A percentile compares a stretch with the other conserved stretches of the same genome.
These are phyloP conservation scores for Epinephelus malabaricus DNA, from an alignment of 2,797 vertebrate genomes.

Conservation along the genomic window DNA sequence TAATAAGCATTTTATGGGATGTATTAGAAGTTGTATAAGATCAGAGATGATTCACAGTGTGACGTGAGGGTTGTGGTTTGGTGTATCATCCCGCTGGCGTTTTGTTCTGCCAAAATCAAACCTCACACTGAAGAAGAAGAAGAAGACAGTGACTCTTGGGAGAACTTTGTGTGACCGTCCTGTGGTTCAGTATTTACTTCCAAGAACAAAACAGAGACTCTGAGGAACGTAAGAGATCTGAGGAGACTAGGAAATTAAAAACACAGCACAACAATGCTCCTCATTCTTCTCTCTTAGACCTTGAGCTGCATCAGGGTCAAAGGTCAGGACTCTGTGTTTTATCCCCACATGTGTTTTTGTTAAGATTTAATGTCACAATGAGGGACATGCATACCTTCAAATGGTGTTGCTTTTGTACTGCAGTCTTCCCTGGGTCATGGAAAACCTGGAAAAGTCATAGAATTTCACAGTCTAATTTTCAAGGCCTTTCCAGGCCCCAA, in stretches of 20 bases:
- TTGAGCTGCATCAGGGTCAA: not conserved
- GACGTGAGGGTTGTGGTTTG: constrained; percentile 18
- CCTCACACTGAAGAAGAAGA: constrained; percentile 10
- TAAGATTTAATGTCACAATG: not conserved
- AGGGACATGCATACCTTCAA: not conserved
- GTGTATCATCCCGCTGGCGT: not conserved
- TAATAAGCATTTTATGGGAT: not conserved
- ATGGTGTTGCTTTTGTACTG: too few species aligned
- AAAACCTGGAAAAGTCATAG: too few species aligned
- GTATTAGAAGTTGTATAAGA: not conserved
- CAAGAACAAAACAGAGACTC: constrained; percentile 9
- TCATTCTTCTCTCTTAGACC: constrained; percentile 18
- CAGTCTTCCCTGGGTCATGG: too few species aligned
- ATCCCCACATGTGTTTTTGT: not conserved
- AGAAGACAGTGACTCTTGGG: not conserved
- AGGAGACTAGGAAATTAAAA: constrained; percentile 27
- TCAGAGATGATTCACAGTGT: not conserved
- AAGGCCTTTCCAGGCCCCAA: too few species aligned
- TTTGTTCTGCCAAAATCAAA: constrained; percentile 15
- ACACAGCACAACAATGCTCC: constrained; percentile 22
- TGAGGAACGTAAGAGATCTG: not conserved
- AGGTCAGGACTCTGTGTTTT: not conserved
- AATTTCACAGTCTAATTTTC: too few species aligned
- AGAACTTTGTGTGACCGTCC: constrained; percentile 14
- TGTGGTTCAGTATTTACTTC: constrained; percentile 32